Percentiles rank a stretch among this genome's conserved stretches.
phyloP scores from a whole-genome alignment of 1,140 invertebrate genomes.

The Magallana gigas region DNA sequence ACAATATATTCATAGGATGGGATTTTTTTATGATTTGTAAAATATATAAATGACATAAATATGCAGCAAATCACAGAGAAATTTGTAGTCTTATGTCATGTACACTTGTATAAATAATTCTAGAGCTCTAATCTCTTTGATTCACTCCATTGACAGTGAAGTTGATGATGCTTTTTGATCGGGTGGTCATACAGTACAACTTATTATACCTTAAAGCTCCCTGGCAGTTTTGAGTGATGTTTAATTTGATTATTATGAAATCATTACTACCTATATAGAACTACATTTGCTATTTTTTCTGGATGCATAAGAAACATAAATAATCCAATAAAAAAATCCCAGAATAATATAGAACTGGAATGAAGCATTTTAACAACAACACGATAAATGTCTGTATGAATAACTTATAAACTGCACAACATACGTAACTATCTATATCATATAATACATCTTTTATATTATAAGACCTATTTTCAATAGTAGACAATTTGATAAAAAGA shows the following conservation, averaged over 20 bases:
- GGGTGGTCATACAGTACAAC: neutral
- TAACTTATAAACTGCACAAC: conserved; percentile 50
- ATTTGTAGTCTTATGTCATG: conserved; percentile 35
- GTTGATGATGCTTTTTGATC: conserved; percentile 32
- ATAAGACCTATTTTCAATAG: neutral
- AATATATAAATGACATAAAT: conserved; percentile 23
- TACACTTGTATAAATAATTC: neutral
- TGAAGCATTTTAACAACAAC: conserved; percentile 47
- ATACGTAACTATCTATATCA: conserved; percentile 40
- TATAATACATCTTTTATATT: conserved; percentile 45
- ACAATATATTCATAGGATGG: conserved; percentile 29
- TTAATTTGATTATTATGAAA: conserved; percentile 1
- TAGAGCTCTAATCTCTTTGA: conserved; percentile 17
- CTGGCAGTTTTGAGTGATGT: conserved; percentile 23
- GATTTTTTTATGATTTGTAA: conserved; percentile 22
- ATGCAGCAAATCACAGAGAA: conserved; percentile 27
- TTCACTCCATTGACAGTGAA: neutral
- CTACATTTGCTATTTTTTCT: neutral
- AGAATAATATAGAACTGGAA: conserved; percentile 27
- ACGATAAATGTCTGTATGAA: conserved; percentile 42
- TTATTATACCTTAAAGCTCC: neutral
- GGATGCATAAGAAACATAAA: neutral
- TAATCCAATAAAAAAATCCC: conserved; percentile 23
- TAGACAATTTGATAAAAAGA: neutral
- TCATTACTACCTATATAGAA: neutral